Evolutionary conservation across 2,113 vertebrate species (phyloP), one percentile per base, ranked within the genome.

Genomic region (Tupaia chinensis): DNA sequence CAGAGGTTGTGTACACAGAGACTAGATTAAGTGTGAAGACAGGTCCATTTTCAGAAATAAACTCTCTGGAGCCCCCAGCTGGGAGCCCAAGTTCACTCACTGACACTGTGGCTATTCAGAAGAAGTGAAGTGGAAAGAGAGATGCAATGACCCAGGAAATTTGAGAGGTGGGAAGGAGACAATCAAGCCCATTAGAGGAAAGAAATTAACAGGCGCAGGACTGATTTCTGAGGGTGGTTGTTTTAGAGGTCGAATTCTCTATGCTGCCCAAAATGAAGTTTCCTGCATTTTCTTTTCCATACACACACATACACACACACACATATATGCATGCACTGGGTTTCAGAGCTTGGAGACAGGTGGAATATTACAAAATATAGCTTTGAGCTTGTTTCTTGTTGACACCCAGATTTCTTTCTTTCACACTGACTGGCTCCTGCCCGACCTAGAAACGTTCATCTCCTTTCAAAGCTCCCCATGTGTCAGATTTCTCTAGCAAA

Each of bases 141-240:
- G 32, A 15, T 1, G 58, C 93, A n/a, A 34, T 56, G 87, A 93
- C 94, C 87, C 82, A 25, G 82, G 32, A 81, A 95, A 87, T 70
- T 70, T 3, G 1, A 58, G 87, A 93, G 82, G 68, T n/a, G 2
- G 66, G 32, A 56, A 56, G 68, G 81, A 53, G 61, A 79, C 9
- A 19, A 27, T 44, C 15, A 5, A 53, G 29, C 20, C 1, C 17
- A 3, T 27, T 8, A 19, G 54, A 72, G 72, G 13, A 22, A 74
- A 89, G 66, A 54, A 74, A 70, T 56, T 54, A 79, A 29, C 61
- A 65, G 74, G 56, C 53, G 53, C 0, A 44, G 13, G 15, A 25
- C 53, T 66, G n/a, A 69, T 14, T 72, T 79, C 27, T 3, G 2
- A 25, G 27, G 63, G 9, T 0, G 58, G 20, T 7, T 29, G 29